phyloP scores from a whole-genome alignment of 2,797 vertebrate genomes.

The Alauda arvensis region DNA sequence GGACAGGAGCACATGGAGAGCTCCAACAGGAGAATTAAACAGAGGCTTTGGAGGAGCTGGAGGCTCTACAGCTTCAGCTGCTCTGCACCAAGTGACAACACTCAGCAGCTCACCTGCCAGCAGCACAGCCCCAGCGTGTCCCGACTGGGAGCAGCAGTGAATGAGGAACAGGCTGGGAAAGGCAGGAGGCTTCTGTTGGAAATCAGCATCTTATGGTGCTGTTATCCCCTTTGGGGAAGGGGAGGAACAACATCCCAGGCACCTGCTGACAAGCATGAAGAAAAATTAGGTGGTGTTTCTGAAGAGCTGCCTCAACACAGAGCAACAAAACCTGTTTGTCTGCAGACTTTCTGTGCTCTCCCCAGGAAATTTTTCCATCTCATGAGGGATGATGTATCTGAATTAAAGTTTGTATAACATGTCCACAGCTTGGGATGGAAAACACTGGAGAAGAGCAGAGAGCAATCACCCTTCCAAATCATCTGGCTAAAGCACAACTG shows the following conservation, averaged over 20 bases:
- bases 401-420: background rate
- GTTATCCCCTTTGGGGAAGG: background rate
- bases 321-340: background rate
- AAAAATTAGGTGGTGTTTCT: background rate
- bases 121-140: background rate
- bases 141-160: accelerated
- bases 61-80: background rate
- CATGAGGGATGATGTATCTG: background rate
- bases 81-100: background rate
- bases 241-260: background rate
- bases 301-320: background rate
- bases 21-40: background rate
- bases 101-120: accelerated
- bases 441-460: background rate
- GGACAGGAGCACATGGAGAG: accelerated
- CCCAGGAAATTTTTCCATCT: background rate
- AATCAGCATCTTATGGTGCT: background rate
- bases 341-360: background rate
- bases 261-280: background rate
- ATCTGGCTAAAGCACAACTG: background rate
- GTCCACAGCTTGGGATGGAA: background rate
- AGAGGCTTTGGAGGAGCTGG: background rate
- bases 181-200: background rate
- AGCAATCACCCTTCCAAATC: background rate
- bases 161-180: accelerated